phyloP scores from a whole-genome alignment of 2,888 invertebrate genomes.

The Lymantria dispar region DNA sequence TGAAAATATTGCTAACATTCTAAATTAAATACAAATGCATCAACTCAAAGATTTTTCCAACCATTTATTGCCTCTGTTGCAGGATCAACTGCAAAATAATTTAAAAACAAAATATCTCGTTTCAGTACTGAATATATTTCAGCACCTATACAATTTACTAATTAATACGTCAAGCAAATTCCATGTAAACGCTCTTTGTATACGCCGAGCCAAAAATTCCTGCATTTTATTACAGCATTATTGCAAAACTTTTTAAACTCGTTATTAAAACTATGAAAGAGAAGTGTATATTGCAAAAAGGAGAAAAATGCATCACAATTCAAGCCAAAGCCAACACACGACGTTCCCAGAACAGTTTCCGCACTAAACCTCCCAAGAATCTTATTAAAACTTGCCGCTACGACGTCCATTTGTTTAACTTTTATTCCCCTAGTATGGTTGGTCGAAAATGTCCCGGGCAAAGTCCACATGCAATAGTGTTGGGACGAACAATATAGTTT shows the following conservation, averaged over 20 bases:
- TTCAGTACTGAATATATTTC: no score
- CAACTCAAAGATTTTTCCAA: no score
- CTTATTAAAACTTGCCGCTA: constrained; percentile 51
- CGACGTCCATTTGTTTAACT: constrained; percentile 47
- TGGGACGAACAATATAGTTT: constrained; percentile 24
- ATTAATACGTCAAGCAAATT: constrained; percentile 10
- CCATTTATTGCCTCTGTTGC: no score
- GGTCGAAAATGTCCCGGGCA: constrained; percentile 27
- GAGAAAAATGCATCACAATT: constrained; percentile 32
- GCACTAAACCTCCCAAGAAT: constrained; percentile 41
- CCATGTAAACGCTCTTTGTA: constrained; percentile 10
- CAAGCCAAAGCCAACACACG: constrained; percentile 29
- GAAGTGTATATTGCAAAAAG: constrained; percentile 28
- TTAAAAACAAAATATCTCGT: no score
- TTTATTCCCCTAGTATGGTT: constrained; percentile 38
- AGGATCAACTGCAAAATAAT: no score
- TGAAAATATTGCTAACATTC: no score
- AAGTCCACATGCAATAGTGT: constrained; percentile 24
- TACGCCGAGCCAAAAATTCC: constrained; percentile 18
- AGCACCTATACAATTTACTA: background rate
- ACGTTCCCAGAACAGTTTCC: constrained; percentile 37
- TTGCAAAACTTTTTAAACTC: constrained; percentile 33
- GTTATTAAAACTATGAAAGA: constrained; percentile 34
- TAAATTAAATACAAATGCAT: no score
- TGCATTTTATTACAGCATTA: constrained; percentile 31